phyloP scores from a whole-genome alignment of 1,140 invertebrate genomes.

The Procambarus clarkii region DNA sequence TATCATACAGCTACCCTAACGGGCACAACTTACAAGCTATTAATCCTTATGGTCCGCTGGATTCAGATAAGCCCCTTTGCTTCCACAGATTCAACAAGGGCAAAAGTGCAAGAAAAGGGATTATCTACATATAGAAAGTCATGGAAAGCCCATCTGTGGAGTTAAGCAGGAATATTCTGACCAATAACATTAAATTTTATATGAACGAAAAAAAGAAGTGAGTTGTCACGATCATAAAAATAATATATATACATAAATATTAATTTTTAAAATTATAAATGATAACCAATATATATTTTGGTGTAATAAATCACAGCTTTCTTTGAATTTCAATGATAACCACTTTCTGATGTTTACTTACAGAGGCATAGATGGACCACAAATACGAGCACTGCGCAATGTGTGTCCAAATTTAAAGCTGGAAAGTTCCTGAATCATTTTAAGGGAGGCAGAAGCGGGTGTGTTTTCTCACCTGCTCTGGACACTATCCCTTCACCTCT shows the following conservation, averaged over 20 bases:
- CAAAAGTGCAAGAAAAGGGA: conserved; percentile 12
- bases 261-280: not conserved
- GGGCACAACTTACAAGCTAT: conserved; percentile 46
- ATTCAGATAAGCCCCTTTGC: not conserved
- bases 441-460: not conserved
- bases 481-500: not conserved
- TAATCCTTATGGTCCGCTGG: conserved; percentile 45
- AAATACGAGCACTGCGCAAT: not conserved
- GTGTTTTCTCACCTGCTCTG: not conserved
- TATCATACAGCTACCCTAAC: not conserved
- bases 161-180: conserved; percentile 2
- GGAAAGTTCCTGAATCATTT: not conserved
- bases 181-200: not conserved
- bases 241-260: not conserved
- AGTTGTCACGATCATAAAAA: not conserved
- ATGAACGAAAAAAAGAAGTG: not conserved
- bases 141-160: not conserved
- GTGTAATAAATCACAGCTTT: not conserved
- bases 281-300: not conserved
- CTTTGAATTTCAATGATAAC: not conserved
- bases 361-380: not conserved
- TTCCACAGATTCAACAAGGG: not conserved
- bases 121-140: not conserved
- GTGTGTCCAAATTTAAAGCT: not conserved
- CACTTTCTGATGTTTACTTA: not conserved